These are phyloP conservation scores for Nematostella vectensis DNA, from an alignment of 92 coral and sea anemone genomes.

Conservation along the genomic window DNA sequence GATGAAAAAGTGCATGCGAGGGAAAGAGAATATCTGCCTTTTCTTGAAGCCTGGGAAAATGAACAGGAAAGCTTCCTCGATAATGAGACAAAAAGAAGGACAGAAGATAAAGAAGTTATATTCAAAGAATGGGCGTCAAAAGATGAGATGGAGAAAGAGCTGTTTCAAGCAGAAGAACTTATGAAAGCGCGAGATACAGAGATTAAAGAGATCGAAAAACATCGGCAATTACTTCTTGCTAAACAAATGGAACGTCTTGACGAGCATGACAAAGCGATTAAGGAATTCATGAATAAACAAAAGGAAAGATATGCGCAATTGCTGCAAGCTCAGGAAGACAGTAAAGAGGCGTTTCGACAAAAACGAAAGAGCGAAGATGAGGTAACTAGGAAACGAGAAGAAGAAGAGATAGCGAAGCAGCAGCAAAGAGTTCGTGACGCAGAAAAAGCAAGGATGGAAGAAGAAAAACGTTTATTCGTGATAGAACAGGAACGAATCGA, in stretches of 20 bases:
- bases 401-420: slow-evolving; percentile 28
- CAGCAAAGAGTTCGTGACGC: slow-evolving; percentile 27
- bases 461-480: slow-evolving; percentile 24
- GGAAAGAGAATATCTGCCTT: not conserved
- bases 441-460: slow-evolving; percentile 27
- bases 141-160: not conserved
- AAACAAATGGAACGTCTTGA: not conserved
- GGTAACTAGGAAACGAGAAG: slow-evolving; percentile 17
- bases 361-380: not conserved
- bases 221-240: not conserved
- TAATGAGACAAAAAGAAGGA: not conserved
- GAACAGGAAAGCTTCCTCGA: not conserved
- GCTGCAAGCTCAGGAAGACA: not conserved
- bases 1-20: not conserved
- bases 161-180: not conserved
- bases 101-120: not conserved
- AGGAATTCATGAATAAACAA: not conserved
- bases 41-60: not conserved
- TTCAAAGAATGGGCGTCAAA: not conserved
- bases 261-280: not conserved
- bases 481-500: slow-evolving; percentile 26
- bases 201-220: not conserved
- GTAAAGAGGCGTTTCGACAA: not conserved
- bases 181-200: not conserved
- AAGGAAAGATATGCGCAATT: not conserved